Conservation (phyloP, 2,888 invertebrate genomes). For the Nebria salina region DNA sequence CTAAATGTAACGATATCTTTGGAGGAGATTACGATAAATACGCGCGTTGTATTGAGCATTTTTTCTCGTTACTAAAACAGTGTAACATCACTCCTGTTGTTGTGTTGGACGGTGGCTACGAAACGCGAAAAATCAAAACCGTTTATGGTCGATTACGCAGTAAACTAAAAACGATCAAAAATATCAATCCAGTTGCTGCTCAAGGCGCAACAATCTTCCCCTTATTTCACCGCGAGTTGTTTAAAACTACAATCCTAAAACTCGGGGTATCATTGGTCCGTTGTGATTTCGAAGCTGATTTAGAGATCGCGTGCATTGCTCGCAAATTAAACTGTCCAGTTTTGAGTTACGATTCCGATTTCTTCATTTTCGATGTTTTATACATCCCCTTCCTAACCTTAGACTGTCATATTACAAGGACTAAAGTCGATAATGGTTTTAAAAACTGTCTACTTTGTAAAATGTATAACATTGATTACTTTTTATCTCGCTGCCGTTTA, state of each 20-base stretch:
- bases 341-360: slow-evolving; percentile 93
- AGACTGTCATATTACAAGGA: slow-evolving; percentile 61
- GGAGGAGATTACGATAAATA: slow-evolving; percentile 88
- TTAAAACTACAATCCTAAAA: slow-evolving; percentile 74
- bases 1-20: slow-evolving; percentile 75
- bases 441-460: slow-evolving; percentile 71
- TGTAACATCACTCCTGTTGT: slow-evolving; percentile 79
- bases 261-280: slow-evolving; percentile 74
- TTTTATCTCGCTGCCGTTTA: slow-evolving; percentile 72
- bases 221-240: slow-evolving; percentile 76
- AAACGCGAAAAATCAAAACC: slow-evolving; percentile 76
- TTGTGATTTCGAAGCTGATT: slow-evolving; percentile 90
- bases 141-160: slow-evolving; percentile 68
- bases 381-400: slow-evolving; percentile 83
- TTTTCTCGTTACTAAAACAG: slow-evolving; percentile 74
- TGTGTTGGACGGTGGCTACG: slow-evolving; percentile 83
- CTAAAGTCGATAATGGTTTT: slow-evolving; percentile 52
- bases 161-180: slow-evolving; percentile 69
- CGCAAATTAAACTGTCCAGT: slow-evolving; percentile 83
- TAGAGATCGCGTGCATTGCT: slow-evolving; percentile 85
- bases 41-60: slow-evolving; percentile 70
- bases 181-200: slow-evolving; percentile 68
- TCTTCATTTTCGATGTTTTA: slow-evolving; percentile 84
- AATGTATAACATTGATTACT: slow-evolving; percentile 76
- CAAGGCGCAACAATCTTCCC: slow-evolving; percentile 74